A percentile compares a stretch with the other conserved stretches of the same genome.
phyloP scores from a whole-genome alignment of 92 coral and sea anemone species.

The Hydrozoanthus gracilis region DNA sequence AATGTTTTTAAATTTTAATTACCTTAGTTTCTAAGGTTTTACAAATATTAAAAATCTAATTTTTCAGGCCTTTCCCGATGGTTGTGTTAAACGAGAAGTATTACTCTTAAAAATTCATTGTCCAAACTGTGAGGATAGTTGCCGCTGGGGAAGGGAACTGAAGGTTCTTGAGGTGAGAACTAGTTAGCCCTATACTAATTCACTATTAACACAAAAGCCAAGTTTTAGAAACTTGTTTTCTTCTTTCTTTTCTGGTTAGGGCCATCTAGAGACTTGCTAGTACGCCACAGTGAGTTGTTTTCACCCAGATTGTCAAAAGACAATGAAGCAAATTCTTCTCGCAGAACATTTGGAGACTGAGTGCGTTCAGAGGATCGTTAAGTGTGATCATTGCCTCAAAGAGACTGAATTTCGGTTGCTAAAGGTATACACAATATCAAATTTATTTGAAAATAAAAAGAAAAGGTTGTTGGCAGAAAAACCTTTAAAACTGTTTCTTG shows the following conservation, averaged over 20 bases:
- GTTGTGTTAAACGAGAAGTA: constrained; percentile 22
- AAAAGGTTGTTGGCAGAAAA: too few relatives aligned
- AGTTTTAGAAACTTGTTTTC: too few relatives aligned
- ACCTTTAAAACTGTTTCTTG: too few relatives aligned
- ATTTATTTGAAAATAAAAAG: too few relatives aligned
- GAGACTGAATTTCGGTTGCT: constrained; percentile 39
- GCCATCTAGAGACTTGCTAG: neutral
- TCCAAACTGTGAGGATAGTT: neutral
- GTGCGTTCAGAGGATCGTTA: constrained; percentile 48
- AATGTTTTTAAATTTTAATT: too few relatives aligned
- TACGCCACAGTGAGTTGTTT: constrained; percentile 28
- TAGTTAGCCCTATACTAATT: neutral
- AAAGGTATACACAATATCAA: too few relatives aligned
- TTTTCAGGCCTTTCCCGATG: constrained; percentile 8
- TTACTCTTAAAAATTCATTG: neutral
- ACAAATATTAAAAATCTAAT: neutral
- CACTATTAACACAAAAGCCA: neutral
- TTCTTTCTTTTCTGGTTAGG: neutral
- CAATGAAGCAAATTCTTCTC: constrained; percentile 24
- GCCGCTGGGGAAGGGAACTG: constrained; percentile 17
- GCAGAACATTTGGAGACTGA: constrained; percentile 51
- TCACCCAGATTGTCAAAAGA: constrained; percentile 25
- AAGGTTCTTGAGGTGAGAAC: constrained; percentile 16
- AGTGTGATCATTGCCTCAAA: constrained; percentile 43
- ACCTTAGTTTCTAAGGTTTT: too few relatives aligned